Evolutionary conservation across 2,888 invertebrate species (phyloP).

Genomic region (Scaptomyza reducta): DNA sequence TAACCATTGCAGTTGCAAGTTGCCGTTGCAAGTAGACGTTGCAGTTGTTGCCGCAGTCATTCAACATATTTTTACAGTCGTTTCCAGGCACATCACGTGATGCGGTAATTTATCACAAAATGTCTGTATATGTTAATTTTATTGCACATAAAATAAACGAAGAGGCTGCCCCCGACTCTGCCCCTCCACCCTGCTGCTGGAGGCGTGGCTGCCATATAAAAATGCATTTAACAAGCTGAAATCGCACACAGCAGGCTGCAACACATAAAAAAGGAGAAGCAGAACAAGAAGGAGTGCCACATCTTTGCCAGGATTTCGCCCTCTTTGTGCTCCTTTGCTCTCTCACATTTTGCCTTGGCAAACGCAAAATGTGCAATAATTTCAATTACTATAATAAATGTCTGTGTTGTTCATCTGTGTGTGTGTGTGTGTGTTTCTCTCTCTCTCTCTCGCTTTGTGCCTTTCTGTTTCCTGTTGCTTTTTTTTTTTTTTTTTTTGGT

Average conservation of each 20-base stretch:
- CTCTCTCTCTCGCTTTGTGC: conserved; percentile 1
- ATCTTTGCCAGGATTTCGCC: conserved; percentile 30
- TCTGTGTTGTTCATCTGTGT: conserved; percentile 62
- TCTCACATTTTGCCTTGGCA: conserved; percentile 55
- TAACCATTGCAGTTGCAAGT: conserved; percentile 22
- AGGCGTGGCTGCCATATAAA: conserved; percentile 66
- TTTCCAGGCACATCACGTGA: conserved; percentile 81
- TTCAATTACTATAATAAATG: conserved; percentile 83
- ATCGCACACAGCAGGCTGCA: conserved; percentile 52
- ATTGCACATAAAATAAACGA: conserved; percentile 78
- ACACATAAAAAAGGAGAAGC: neutral
- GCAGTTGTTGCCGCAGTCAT: conserved; percentile 59
- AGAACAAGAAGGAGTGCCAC: neutral
- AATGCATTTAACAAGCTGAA: conserved; percentile 76
- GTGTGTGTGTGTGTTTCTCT: conserved; percentile 25
- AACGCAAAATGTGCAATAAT: conserved; percentile 81
- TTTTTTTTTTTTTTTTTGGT: conserved; percentile 25
- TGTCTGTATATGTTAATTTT: conserved; percentile 83
- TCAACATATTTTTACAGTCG: conserved; percentile 76
- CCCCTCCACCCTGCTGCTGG: too few relatives aligned
- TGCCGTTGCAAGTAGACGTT: conserved; percentile 7
- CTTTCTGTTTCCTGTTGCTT: neutral
- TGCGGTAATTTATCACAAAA: conserved; percentile 82
- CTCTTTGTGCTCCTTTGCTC: neutral
- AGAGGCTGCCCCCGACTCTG: too few relatives aligned